Evolutionary conservation across 2,797 vertebrate species (phyloP), one percentile per base, ranked within the genome.

Genomic region (Morus bassanus): DNA sequence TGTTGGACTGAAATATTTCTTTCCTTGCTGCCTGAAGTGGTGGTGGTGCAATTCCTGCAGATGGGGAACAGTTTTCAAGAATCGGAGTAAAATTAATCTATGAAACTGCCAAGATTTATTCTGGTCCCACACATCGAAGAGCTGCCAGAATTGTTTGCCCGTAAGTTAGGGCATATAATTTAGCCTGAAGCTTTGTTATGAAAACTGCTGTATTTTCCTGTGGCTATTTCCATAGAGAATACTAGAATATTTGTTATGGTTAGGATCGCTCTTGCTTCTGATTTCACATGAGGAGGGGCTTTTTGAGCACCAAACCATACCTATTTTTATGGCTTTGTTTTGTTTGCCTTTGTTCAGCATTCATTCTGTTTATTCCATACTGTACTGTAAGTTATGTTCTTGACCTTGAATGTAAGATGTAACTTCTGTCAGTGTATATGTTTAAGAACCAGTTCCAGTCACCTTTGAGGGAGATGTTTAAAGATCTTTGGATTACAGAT

Each of bases 41-140:
- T 77, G 22, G 14, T 48, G 27, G 25, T 53, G 3, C 67, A 56
- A 48, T 84, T 80, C 19, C 25, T 86, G 48, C n/a, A 72, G 19
- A 41, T 6, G 6, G 3, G 22, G 4, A 41, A 41, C 22, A 18
- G 18, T 63, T 76, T 56, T 41, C 64, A 64, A 43, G 19, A 59
- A 7, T 88, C 4, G 0, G 37, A 74, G 39, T 77, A 61, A 88
- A 83, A 59, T 69, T 79, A 23, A 17, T 51, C 21, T 77, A 0
- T 77, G 46, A n/a, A 88, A 76, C 48, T 59, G 33, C 2, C 2
- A 4, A 51, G 28, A 27, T 69, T 48, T 87, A 30, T 57, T 68
- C 27, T 85, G 19, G 5, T 51, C 13, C 9, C 3, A n/a, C 0
- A 6, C 6, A 9, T 27, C 2, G 2, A 76, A 60, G 17, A 59